phyloP scores from a whole-genome alignment of 2,888 invertebrate genomes.

The Ormyrus thymus region DNA sequence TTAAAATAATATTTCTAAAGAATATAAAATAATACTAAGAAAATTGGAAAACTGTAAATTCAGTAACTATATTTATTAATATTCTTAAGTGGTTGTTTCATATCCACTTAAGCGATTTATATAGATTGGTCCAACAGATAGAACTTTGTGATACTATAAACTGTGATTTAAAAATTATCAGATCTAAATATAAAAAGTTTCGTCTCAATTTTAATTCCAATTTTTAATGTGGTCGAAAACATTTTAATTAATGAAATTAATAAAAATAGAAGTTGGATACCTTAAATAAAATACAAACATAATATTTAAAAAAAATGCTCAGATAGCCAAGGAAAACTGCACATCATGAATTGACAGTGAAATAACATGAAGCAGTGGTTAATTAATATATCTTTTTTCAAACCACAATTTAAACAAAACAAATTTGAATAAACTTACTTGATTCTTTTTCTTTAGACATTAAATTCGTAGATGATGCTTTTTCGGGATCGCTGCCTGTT shows the following conservation, averaged over 20 bases:
- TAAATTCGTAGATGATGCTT: slow-evolving; percentile 60
- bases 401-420: slow-evolving; percentile 44
- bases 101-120: no score
- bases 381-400: slow-evolving; percentile 23
- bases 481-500: slow-evolving; percentile 66
- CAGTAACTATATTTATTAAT: no score
- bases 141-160: no score
- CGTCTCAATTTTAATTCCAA: no score
- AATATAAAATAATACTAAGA: no score
- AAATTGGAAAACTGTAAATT: no score
- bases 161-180: no score
- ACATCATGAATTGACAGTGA: slow-evolving; percentile 1
- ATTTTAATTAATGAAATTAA: neutral
- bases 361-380: neutral
- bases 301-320: slow-evolving; percentile 15
- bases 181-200: no score
- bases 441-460: slow-evolving; percentile 68
- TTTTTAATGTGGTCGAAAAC: no score
- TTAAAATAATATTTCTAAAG: no score
- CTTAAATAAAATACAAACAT: neutral
- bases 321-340: slow-evolving; percentile 16
- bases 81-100: no score
- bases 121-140: no score
- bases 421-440: slow-evolving; percentile 65
- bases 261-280: neutral